Percentiles rank a stretch among this genome's conserved stretches.
Conservation (phyloP, 2,797 vertebrate genomes). For the Scyliorhinus canicula region DNA sequence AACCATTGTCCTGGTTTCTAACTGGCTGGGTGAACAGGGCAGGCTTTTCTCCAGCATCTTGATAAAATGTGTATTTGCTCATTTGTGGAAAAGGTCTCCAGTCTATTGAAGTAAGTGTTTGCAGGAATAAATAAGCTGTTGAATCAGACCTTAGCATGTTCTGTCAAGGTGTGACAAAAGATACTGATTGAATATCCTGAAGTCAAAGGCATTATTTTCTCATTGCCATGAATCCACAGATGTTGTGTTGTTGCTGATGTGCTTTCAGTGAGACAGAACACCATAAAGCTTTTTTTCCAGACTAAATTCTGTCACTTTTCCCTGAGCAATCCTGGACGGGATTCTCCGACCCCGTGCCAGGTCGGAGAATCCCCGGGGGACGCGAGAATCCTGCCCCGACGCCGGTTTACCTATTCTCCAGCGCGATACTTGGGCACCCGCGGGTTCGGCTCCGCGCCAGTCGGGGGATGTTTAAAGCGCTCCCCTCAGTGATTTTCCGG, state of each 20-base stretch:
- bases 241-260: not conserved
- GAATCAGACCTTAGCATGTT: not conserved
- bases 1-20: not conserved
- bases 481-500: too few relatives aligned
- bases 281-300: not conserved
- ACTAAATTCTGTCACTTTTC: not conserved
- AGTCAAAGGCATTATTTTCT: not conserved
- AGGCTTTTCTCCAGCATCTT: not conserved
- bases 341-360: too few relatives aligned
- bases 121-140: not conserved
- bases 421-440: too few relatives aligned
- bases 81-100: not conserved
- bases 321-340: not conserved
- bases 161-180: not conserved
- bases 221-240: not conserved
- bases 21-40: conserved; percentile 8
- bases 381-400: too few relatives aligned
- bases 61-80: not conserved
- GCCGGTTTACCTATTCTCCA: too few relatives aligned
- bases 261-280: not conserved
- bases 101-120: not conserved
- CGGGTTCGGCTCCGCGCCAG: too few relatives aligned
- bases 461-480: too few relatives aligned
- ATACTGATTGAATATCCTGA: not conserved
- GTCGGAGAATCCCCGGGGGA: too few relatives aligned